Evolutionary conservation across 2,797 vertebrate genomes (phyloP).

Genomic region (Malurus splendens): DNA sequence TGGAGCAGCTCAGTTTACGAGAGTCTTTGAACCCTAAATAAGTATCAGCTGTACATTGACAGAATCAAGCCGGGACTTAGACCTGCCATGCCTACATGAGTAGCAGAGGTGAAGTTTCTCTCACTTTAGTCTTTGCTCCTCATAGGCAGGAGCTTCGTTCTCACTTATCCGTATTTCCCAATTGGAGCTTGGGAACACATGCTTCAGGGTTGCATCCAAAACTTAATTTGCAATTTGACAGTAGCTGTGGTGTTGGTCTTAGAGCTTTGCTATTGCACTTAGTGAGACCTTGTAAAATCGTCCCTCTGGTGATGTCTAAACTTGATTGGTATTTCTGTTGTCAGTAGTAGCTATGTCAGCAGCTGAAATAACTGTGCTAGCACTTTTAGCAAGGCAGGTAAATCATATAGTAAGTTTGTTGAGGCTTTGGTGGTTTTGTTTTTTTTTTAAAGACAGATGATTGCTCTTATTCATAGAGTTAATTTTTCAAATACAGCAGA

Average conservation of each 20-base stretch:
- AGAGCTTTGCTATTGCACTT: neutral
- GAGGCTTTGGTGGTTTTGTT: neutral
- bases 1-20: neutral
- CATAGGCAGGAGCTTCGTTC: neutral
- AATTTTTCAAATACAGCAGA: neutral
- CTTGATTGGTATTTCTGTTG: neutral
- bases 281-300: neutral
- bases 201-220: neutral
- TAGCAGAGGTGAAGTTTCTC: neutral
- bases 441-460: neutral
- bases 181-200: neutral
- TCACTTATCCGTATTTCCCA: rapidly evolving
- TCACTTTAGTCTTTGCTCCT: neutral
- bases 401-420: neutral
- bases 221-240: neutral
- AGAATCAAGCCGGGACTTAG: neutral
- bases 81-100: neutral
- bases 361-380: neutral
- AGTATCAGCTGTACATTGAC: neutral
- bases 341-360: neutral
- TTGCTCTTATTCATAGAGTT: neutral
- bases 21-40: neutral
- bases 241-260: neutral
- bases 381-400: neutral
- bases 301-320: neutral